These are phyloP conservation scores for Ceriagrion tenellum DNA, from an alignment of 2,888 invertebrate genomes.

Conservation along the genomic window DNA sequence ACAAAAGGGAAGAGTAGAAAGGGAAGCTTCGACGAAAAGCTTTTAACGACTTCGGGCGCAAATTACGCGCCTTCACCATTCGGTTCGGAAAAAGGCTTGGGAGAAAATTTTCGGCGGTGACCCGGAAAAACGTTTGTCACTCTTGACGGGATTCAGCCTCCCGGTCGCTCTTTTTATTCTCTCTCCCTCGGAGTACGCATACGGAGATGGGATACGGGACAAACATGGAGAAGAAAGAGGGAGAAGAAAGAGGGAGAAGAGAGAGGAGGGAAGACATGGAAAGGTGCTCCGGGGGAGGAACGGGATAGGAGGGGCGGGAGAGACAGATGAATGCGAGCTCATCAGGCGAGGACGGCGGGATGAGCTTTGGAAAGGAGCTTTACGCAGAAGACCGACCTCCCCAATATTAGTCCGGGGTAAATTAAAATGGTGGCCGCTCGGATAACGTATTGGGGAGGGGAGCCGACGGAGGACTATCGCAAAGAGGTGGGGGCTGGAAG, in stretches of 20 bases:
- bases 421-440: constrained; percentile 12
- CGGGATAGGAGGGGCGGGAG: not conserved
- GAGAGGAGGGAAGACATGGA: not conserved
- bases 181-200: not conserved
- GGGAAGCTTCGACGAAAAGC: constrained; percentile 12
- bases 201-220: not conserved
- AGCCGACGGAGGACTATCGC: not conserved
- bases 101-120: constrained; percentile 15
- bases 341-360: not conserved
- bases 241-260: not conserved
- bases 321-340: not conserved
- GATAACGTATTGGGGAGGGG: not conserved
- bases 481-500: not conserved
- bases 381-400: not conserved
- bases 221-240: constrained; percentile 1
- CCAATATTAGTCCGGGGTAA: constrained; percentile 29
- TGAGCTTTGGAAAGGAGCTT: not conserved
- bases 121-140: constrained; percentile 31
- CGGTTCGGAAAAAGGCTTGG: not conserved
- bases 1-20: not conserved
- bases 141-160: not conserved
- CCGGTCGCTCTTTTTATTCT: not conserved
- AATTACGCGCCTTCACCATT: not conserved
- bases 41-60: not conserved
- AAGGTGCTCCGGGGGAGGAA: not conserved